These are phyloP conservation scores for Mythimna vitellina DNA, from an alignment of 2,888 invertebrate genomes.

Conservation along the genomic window DNA sequence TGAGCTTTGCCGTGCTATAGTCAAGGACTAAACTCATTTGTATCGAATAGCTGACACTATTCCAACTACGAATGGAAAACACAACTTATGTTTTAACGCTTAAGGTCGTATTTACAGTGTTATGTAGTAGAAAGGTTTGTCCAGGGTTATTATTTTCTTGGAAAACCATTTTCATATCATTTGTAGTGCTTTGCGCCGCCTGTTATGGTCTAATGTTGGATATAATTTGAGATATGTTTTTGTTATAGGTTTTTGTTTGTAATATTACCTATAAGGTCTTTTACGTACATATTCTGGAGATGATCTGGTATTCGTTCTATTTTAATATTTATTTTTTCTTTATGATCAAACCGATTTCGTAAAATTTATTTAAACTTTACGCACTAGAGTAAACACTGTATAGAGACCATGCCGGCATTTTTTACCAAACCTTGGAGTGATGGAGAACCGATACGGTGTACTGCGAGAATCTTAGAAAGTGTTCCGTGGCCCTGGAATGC, in stretches of 20 bases:
- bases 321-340: too few species aligned
- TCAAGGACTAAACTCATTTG: constrained; percentile 4
- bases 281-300: background rate
- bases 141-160: background rate
- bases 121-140: background rate
- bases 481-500: too few species aligned
- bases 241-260: background rate
- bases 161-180: constrained; percentile 1
- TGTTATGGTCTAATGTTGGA: background rate
- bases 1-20: background rate
- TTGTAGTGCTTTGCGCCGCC: background rate
- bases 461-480: too few species aligned
- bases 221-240: background rate
- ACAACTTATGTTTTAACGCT: background rate
- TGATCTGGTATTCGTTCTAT: background rate
- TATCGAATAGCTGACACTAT: constrained; percentile 5
- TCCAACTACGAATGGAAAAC: background rate
- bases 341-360: too few species aligned
- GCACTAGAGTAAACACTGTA: too few species aligned
- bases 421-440: too few species aligned
- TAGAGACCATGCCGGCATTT: too few species aligned
- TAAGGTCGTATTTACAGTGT: background rate
- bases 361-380: too few species aligned
- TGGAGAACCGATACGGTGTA: too few species aligned
- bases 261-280: background rate